Evolutionary conservation across 2,113 vertebrate species (phyloP).

Genomic region (Malurus melanocephalus): DNA sequence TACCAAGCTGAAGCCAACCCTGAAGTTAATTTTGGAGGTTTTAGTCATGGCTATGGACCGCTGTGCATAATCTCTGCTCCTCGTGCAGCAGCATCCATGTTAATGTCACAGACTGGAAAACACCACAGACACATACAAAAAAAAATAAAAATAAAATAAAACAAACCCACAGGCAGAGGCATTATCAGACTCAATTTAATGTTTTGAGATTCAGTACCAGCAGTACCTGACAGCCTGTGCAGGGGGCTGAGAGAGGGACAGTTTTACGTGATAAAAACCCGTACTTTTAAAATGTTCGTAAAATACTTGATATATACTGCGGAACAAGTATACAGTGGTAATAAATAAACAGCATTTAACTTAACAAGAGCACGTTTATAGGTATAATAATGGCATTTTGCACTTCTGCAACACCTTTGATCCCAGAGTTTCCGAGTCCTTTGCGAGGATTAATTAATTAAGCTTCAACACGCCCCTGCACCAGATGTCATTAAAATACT

Average conservation of each 20-base stretch:
- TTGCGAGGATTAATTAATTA: slow-evolving; percentile 53
- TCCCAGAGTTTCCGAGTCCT: neutral
- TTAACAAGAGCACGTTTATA: slow-evolving; percentile 29
- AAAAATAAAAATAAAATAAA: neutral
- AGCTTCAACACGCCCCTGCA: neutral
- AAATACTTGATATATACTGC: slow-evolving; percentile 18
- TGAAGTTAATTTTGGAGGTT: slow-evolving; percentile 31
- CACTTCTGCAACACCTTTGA: slow-evolving; percentile 54
- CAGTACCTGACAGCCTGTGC: neutral
- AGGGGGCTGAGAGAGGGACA: neutral
- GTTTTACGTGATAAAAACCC: slow-evolving; percentile 13
- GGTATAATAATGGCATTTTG: slow-evolving; percentile 41
- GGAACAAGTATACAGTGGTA: neutral
- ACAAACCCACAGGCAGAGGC: neutral
- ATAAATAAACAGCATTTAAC: slow-evolving; percentile 49
- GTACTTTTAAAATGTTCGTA: neutral
- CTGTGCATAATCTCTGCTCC: slow-evolving; percentile 5
- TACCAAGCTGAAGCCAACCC: slow-evolving; percentile 13
- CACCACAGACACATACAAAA: neutral
- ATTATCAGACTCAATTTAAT: neutral
- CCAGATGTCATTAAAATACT: slow-evolving; percentile 28
- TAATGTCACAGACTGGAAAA: neutral
- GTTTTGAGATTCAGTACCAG: neutral
- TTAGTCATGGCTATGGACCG: neutral
- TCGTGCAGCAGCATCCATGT: neutral